Evolutionary conservation across 2,797 vertebrate species (phyloP).

Genomic region (Microhierax caerulescens): DNA sequence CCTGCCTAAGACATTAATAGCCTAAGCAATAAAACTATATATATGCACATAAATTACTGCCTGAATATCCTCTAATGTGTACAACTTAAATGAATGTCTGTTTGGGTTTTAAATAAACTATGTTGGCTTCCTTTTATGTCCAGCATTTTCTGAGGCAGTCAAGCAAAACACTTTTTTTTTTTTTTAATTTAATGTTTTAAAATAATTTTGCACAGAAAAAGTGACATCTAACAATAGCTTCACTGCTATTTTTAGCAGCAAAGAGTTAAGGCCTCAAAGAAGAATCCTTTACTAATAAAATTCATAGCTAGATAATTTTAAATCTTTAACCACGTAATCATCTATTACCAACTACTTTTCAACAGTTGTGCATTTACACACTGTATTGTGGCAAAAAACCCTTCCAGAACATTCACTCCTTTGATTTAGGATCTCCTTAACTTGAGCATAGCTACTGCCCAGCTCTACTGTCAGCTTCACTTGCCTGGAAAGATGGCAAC

Average conservation of each 20-base stretch:
- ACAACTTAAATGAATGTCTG: not conserved
- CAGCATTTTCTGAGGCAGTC: not conserved
- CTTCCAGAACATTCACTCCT: not conserved
- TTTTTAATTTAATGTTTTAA: not conserved
- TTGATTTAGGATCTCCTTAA: not conserved
- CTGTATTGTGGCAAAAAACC: not conserved
- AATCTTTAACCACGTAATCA: not conserved
- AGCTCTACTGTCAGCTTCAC: not conserved
- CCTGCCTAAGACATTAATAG: not conserved
- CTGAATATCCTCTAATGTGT: not conserved
- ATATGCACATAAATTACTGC: not conserved
- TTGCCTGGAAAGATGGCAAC: not conserved
- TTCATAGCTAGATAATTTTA: not conserved
- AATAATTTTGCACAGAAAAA: not conserved
- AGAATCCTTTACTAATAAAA: not conserved
- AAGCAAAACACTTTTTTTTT: not conserved
- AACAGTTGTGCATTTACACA: not conserved
- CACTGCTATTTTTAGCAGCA: not conserved
- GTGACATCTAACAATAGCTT: not conserved
- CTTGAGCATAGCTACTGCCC: not conserved
- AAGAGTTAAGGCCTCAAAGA: not conserved
- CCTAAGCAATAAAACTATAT: not conserved
- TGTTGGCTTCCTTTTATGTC: not conserved
- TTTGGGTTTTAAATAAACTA: not conserved
- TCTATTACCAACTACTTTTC: not conserved